Evolutionary conservation across 2,113 vertebrate genomes (phyloP).

Genomic region (Solea solea): DNA sequence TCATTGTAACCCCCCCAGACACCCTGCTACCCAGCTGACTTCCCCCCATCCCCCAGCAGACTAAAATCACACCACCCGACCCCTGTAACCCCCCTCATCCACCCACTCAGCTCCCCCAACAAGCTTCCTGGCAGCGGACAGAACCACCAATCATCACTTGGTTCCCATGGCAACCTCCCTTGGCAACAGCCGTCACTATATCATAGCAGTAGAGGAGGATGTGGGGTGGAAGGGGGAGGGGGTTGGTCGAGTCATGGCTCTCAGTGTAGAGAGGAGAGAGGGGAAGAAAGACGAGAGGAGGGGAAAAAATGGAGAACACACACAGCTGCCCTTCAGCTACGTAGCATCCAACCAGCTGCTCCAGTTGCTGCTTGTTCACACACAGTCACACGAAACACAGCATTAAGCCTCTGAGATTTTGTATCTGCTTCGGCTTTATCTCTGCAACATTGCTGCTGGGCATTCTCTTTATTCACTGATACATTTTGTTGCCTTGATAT

Average conservation of each 20-base stretch:
- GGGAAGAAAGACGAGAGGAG: conserved; percentile 45
- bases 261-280: conserved; percentile 77
- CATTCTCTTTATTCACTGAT: conserved; percentile 52
- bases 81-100: conserved; percentile 63
- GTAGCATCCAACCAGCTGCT: conserved; percentile 75
- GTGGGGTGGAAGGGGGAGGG: conserved; percentile 79
- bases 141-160: conserved; percentile 89
- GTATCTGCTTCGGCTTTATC: conserved; percentile 58
- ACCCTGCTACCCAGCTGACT: conserved; percentile 64
- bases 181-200: conserved; percentile 92
- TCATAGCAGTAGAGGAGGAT: conserved; percentile 82
- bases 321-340: conserved; percentile 75
- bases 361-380: conserved; percentile 42
- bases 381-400: conserved; percentile 44
- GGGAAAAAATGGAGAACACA: conserved; percentile 54
- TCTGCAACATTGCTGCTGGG: conserved; percentile 50
- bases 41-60: conserved; percentile 58
- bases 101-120: conserved; percentile 82
- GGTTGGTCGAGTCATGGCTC: conserved; percentile 88
- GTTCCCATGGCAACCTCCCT: conserved; percentile 92
- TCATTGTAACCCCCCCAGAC: conserved; percentile 59
- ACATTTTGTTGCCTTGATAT: conserved; percentile 59
- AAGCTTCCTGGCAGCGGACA: conserved; percentile 89
- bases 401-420: conserved; percentile 45
- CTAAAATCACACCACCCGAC: conserved; percentile 55